phyloP scores from a whole-genome alignment of 2,113 vertebrate genomes.

The human (Homo sapiens) region DNA sequence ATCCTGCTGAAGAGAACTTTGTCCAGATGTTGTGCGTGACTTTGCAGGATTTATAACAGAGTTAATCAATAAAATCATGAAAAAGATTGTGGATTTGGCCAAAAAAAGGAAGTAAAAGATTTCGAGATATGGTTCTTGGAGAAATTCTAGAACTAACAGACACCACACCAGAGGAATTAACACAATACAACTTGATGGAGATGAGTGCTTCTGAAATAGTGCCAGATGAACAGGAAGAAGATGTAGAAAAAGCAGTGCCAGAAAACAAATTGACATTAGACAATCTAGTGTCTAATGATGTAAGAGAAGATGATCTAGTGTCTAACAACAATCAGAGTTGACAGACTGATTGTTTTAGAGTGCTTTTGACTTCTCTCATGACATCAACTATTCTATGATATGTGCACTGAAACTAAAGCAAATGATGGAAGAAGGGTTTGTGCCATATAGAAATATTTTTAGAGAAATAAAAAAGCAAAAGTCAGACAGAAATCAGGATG shows the following conservation, averaged over 20 bases:
- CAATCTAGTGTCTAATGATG: neutral
- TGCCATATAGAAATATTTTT: neutral
- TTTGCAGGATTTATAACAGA: neutral
- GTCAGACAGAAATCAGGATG: neutral
- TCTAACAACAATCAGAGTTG: too few relatives aligned
- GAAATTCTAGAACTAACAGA: neutral
- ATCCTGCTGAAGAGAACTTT: neutral
- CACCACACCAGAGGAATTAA: neutral
- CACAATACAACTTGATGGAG: neutral
- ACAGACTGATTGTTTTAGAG: neutral
- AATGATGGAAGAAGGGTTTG: neutral
- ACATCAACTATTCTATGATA: neutral
- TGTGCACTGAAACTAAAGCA: neutral
- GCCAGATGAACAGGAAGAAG: neutral
- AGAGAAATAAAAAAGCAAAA: neutral
- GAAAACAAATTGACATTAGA: neutral
- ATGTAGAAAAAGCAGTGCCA: neutral
- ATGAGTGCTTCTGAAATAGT: neutral
- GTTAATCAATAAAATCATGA: neutral
- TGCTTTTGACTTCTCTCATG: neutral
- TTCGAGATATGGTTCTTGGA: neutral
- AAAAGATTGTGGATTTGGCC: neutral
- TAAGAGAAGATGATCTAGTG: too few relatives aligned
- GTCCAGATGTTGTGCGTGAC: neutral
- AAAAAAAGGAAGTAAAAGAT: neutral